A percentile compares a stretch with the other conserved stretches of the same genome.
These are phyloP conservation scores for Rhynchotus rufescens DNA, from an alignment of 2,797 vertebrate genomes.

Conservation along the genomic window DNA sequence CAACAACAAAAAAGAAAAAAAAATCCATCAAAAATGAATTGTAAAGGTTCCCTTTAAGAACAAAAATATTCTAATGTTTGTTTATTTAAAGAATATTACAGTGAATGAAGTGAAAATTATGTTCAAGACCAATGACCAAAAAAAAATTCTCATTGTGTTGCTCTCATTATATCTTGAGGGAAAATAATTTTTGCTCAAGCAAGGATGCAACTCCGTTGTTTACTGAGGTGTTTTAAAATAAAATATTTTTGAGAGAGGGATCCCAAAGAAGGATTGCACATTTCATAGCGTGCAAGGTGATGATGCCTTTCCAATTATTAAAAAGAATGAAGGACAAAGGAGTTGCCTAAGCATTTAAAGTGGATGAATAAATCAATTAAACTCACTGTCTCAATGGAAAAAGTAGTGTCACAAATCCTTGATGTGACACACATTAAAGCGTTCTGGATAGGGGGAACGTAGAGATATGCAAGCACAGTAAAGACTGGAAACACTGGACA, in stretches of 20 bases:
- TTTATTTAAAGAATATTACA: slow-evolving; percentile 35
- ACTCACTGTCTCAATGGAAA: neutral
- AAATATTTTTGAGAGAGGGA: neutral
- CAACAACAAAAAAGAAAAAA: neutral
- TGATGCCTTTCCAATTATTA: slow-evolving; percentile 5
- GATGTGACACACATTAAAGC: neutral
- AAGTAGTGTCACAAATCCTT: neutral
- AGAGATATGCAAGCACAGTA: neutral
- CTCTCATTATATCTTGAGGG: neutral
- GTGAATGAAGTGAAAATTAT: slow-evolving; percentile 43
- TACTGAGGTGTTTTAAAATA: neutral
- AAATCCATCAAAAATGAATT: neutral
- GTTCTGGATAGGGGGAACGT: neutral
- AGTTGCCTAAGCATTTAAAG: slow-evolving; percentile 38
- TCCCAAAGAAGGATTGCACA: neutral
- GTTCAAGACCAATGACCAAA: neutral
- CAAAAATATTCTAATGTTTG: slow-evolving; percentile 1
- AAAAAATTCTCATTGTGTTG: neutral
- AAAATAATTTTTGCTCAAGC: neutral
- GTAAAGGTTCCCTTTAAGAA: neutral
- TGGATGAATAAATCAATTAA: slow-evolving; percentile 16
- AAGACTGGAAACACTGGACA: neutral
- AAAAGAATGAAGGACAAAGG: slow-evolving; percentile 30
- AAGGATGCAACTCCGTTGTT: neutral
- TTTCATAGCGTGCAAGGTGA: neutral